Percentiles rank a stretch among this genome's conserved stretches.
phyloP scores from a whole-genome alignment of 2,113 vertebrate genomes.

The Bettongia penicillata region DNA sequence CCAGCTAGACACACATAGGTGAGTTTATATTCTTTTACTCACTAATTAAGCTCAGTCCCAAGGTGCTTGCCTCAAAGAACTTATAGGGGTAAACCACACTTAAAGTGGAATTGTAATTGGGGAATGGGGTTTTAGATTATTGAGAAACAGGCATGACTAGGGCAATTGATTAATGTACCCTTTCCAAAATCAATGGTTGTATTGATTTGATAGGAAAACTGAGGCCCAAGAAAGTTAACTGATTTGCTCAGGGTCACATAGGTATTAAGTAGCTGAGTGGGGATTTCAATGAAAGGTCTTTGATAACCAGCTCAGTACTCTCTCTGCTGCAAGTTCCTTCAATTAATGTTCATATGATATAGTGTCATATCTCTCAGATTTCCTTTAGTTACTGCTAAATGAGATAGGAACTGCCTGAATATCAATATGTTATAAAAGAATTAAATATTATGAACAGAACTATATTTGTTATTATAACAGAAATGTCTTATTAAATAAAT shows the following conservation, averaged over 20 bases:
- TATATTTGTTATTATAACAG: background rate
- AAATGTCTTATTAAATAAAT: background rate
- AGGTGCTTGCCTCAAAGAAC: background rate
- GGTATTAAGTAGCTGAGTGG: background rate
- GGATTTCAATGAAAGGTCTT: conserved; percentile 11
- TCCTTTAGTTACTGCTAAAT: background rate
- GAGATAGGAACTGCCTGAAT: background rate
- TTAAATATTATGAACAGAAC: background rate
- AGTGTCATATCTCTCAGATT: background rate
- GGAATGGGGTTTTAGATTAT: background rate
- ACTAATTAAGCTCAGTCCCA: background rate
- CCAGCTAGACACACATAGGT: no score
- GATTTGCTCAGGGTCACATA: background rate
- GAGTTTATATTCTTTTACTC: background rate
- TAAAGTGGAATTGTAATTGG: background rate
- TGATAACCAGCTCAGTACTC: background rate
- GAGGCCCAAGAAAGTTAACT: background rate
- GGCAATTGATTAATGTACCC: background rate
- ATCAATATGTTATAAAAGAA: background rate
- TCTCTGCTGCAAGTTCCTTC: background rate
- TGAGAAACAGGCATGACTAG: background rate
- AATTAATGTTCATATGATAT: background rate
- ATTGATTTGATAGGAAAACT: background rate
- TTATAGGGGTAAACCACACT: background rate
- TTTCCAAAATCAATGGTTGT: background rate